Base-by-base conservation (phyloP, 92 coral and sea anemone species). In the Paragorgia papillata region DNA sequence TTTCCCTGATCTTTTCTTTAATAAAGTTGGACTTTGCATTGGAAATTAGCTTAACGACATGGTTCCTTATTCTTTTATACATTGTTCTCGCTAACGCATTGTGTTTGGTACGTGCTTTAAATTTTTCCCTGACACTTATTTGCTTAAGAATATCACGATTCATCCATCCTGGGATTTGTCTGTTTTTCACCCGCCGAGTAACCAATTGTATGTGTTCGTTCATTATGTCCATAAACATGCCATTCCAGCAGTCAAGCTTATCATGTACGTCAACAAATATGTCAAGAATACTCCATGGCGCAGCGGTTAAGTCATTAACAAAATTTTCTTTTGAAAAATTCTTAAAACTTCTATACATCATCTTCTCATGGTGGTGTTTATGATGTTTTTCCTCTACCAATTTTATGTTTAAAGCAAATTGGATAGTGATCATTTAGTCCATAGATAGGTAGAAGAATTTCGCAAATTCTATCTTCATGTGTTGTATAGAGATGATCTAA, bases 1-100 rank as follows among this genome's bases (percentile, higher is more conserved):
- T 85, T 57, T 80, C 82, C 34, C 58, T 26, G 37, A 85, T 78
- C 74, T 84, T 67, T 69, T 78, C 62, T 84, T 77, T 69, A 71
- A 78, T 78, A 59, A 29, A 78, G 35, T 68, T 78, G 12, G 77
- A 79, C 69, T 84, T 79, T 59, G 68, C 68, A 34, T 62, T 62
- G 79, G 69, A 8, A 37, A 84, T 79, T 1, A 79, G 55, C 31
- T 68, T 78, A 26, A 68, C 84, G n/a, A 84, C 84, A 2, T 53
- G 65, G 37, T 79, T 79, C 31, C 70, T 24, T 25, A 62, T 70
- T 34, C 81, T 57, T 30, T 62, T 62, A n/a, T 62, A 62, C 15
- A 62, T 14, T 62, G 22, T 31, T 62, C 68, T 62, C 7, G 68
- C 68, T 0, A 62, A 29, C 2, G 32, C 12, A 62, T 62, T 62